Conservation (phyloP, 1,140 invertebrate genomes). For the Psilanteris sp. region DNA sequence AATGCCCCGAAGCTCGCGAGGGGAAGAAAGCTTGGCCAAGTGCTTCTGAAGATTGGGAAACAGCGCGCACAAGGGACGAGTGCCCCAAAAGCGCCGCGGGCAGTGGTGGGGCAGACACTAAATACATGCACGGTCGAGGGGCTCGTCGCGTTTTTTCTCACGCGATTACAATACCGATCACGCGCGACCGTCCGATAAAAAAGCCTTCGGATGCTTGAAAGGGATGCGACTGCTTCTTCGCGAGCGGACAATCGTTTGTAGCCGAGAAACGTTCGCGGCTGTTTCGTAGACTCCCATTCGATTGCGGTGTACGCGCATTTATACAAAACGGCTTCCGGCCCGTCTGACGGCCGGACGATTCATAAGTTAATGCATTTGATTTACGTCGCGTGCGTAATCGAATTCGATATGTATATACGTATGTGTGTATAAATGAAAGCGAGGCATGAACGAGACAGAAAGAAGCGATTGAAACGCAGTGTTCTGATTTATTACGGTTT, state of each 20-base stretch:
- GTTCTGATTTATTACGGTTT: too few relatives aligned
- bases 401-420: too few relatives aligned
- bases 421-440: too few relatives aligned
- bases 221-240: too few relatives aligned
- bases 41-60: slow-evolving; percentile 44
- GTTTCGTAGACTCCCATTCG: too few relatives aligned
- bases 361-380: too few relatives aligned
- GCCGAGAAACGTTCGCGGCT: slow-evolving; percentile 24
- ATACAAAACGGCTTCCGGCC: too few relatives aligned
- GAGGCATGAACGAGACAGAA: too few relatives aligned
- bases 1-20: slow-evolving; percentile 54
- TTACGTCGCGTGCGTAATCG: too few relatives aligned
- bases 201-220: slow-evolving; percentile 25
- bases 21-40: slow-evolving; percentile 52
- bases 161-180: slow-evolving; percentile 34
- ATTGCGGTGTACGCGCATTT: too few relatives aligned
- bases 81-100: slow-evolving; percentile 34
- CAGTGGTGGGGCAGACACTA: slow-evolving; percentile 36
- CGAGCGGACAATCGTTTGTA: slow-evolving; percentile 28
- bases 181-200: slow-evolving; percentile 23
- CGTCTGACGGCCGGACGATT: too few relatives aligned
- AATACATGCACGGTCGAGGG: slow-evolving; percentile 61
- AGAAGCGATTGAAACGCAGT: too few relatives aligned
- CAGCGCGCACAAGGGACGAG: slow-evolving; percentile 38
- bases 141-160: slow-evolving; percentile 34